Evolutionary conservation across 92 coral and sea anemone species (phyloP), one percentile per base, ranked within the genome.

Genomic region (Ricordea florida): DNA sequence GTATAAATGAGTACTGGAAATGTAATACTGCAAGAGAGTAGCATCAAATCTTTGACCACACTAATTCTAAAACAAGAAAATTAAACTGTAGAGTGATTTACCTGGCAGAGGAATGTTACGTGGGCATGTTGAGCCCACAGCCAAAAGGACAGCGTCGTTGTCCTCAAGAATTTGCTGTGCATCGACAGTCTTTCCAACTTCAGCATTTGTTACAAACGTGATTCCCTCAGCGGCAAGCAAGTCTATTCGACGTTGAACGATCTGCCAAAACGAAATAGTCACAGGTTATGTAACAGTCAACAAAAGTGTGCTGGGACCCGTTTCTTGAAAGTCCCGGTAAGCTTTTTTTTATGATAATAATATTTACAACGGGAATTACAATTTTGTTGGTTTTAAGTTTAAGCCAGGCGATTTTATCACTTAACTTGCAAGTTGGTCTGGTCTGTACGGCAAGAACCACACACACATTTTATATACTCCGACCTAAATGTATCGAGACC

Each of bases 81-180:
- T n/a, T n/a, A n/a, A n/a, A n/a, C n/a, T n/a, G n/a, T n/a, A n/a
- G 24, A 47, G 18, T 15, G 13, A 62, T 79, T 10, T 64, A 91
- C 98, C 98, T 27, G 97, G 94, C 25, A 94, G 77, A 11, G 93
- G 97, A 2, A 94, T 74, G 86, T 94, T 91, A 37, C 98, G 79
- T 17, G 98, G 98, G 62, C 88, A 85, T 16, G 98, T 85, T 37
- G 98, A 94, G 66, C 98, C 98, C 60, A 94, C 93, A 6, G 97
- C 85, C 78, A 94, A 61, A 43, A 94, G 87, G 10, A 94, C 92
- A 66, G 94, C 98, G 78, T 94, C 94, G 57, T 94, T 80, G 47
- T 79, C 89, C 35, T 79, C 69, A 57, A 91, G 32, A 1, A 94
- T 80, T 47, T 94, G 84, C 46, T 85, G 82, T 5, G 97, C 85